Evolutionary conservation across 2,888 invertebrate genomes (phyloP).

Genomic region (Acleris literana): DNA sequence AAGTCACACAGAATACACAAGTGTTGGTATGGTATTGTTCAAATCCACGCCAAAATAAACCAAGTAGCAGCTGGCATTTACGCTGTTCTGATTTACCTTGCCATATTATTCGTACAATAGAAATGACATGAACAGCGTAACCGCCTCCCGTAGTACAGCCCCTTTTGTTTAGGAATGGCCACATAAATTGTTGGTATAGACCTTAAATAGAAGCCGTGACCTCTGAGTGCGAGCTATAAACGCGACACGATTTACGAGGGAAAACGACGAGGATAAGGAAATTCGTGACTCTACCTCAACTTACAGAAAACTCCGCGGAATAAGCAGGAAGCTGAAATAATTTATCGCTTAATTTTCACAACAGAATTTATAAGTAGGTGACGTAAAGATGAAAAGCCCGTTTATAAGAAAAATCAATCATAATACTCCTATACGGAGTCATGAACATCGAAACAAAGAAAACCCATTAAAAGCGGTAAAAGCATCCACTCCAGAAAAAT

Average conservation of each 20-base stretch:
- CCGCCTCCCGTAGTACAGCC: too few relatives aligned
- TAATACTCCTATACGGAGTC: constrained; percentile 15
- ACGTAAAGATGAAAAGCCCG: background rate
- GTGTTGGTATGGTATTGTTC: constrained; percentile 6
- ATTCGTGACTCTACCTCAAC: constrained; percentile 36
- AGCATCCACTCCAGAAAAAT: constrained; percentile 44
- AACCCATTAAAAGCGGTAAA: constrained; percentile 47
- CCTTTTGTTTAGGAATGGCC: too few relatives aligned
- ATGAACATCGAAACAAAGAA: constrained; percentile 39
- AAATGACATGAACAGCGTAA: too few relatives aligned
- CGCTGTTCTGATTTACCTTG: too few relatives aligned
- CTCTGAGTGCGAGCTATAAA: constrained; percentile 45
- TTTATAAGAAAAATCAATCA: constrained; percentile 5
- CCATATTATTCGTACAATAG: too few relatives aligned
- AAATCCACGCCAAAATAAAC: too few relatives aligned
- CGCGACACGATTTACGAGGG: constrained; percentile 46
- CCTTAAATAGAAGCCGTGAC: constrained; percentile 28
- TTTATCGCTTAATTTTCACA: constrained; percentile 11
- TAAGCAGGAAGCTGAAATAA: constrained; percentile 23
- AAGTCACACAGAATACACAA: constrained; percentile 18
- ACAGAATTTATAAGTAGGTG: constrained; percentile 9
- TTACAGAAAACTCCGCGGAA: constrained; percentile 26
- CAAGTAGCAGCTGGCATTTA: too few relatives aligned
- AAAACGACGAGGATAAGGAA: constrained; percentile 40
- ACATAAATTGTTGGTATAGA: background rate